Conservation (phyloP, 1,140 invertebrate genomes). For the Semibalanus balanoides region DNA sequence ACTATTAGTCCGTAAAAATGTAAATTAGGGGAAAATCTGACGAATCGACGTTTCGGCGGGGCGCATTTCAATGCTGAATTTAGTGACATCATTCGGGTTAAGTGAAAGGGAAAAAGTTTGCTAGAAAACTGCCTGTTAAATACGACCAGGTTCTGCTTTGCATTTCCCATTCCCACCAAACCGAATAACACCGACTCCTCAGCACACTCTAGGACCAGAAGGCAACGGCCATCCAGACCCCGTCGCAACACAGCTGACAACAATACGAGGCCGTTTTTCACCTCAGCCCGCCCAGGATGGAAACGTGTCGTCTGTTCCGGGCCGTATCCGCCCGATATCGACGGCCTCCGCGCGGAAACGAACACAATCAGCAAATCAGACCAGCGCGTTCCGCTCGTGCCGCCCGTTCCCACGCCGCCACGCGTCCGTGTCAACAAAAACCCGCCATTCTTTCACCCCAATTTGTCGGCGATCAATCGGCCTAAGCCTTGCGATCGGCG, state of each 20-base stretch:
- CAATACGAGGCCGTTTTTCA: no score
- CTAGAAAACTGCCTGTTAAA: neutral
- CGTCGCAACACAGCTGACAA: no score
- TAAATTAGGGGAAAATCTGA: conserved; percentile 2
- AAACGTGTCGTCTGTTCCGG: neutral
- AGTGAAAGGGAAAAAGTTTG: neutral
- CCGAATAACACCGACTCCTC: no score
- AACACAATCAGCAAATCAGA: neutral
- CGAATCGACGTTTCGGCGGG: neutral
- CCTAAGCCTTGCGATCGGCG: neutral
- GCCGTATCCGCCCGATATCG: neutral
- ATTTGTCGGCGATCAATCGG: neutral
- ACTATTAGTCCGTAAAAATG: conserved; percentile 2
- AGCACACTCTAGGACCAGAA: no score
- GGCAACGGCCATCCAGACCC: no score
- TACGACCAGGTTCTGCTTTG: no score
- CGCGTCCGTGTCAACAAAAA: neutral
- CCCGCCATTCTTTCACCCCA: neutral
- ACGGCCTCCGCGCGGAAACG: neutral
- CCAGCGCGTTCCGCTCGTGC: no score
- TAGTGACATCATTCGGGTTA: neutral
- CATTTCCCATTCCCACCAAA: no score
- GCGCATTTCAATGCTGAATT: neutral
- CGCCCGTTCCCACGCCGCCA: neutral
- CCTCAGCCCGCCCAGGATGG: no score